Base-by-base conservation (phyloP, 1,140 invertebrate genomes). In the Luehdorfia chinensis region DNA sequence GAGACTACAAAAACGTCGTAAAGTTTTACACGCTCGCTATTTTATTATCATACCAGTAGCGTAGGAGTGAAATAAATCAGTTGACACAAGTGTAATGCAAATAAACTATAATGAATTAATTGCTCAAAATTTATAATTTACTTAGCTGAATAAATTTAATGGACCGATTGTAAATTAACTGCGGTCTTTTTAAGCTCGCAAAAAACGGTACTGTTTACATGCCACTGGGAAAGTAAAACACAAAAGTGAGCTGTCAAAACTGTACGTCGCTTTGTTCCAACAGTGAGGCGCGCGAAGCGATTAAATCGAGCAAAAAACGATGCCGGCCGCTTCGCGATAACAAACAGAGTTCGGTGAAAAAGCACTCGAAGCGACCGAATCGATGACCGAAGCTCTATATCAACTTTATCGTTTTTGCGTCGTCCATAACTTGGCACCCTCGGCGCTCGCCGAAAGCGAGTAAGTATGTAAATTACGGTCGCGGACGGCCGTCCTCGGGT, bases 391-490 rank as follows among this genome's bases (percentile, higher is more conserved):
- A 44, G 74, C 68, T 59, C 69, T 83, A 85, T 81, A 83, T 85
- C 78, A 85, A 75, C 59, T 85, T 85, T 85, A 85, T 85, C 81
- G 78, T 70, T 73, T 66, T 77, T 62, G 71, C 78, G 65, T 60
- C 69, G 75, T 69, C 75, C 76, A 78, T 79, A 75, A 77, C 75
- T 80, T 71, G 77, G 75, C 75, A 68, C 77, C 77, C 71, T 71
- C 66, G 59, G 59, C 66, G 73, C 50, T 59, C 66, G 77, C 68
- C 76, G 78, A 79, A 79, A 83, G 76, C 80, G 76, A 64, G 76
- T 80, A 80, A 85, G 81, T 81, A 85, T 85, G 78, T 83, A 85
- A 85, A 85, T 85, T 77, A 81, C 75, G 76, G 76, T 75, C 80
- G 76, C 76, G 70, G 65, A 56, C 67, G 66, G 50, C 67, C 66